Evolutionary conservation across 2,113 vertebrate genomes (phyloP).

Genomic region (Poeciliopsis retropinna): DNA sequence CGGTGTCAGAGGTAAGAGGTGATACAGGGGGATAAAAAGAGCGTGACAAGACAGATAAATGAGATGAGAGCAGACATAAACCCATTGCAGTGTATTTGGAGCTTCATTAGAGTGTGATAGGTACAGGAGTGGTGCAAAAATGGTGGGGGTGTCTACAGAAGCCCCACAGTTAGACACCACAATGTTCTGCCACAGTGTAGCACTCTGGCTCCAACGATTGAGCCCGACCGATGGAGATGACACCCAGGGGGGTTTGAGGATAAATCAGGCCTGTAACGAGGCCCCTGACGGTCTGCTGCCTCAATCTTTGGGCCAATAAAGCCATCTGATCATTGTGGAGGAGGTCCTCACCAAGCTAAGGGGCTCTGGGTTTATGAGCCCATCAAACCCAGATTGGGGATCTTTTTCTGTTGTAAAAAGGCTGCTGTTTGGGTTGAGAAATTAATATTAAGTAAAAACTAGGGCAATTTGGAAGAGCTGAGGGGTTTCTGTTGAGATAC

Average conservation of each 20-base stretch:
- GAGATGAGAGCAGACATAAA: constrained; percentile 27
- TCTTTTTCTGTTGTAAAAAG: constrained; percentile 55
- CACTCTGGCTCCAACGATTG: constrained; percentile 26
- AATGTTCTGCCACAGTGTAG: constrained; percentile 25
- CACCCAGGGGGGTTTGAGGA: constrained; percentile 68
- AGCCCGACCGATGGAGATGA: constrained; percentile 53
- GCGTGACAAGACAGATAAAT: constrained; percentile 37
- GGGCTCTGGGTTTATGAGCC: constrained; percentile 70
- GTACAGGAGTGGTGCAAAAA: constrained; percentile 28
- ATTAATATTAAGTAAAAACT: constrained; percentile 32
- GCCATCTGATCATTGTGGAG: constrained; percentile 68
- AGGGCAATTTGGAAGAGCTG: constrained; percentile 15
- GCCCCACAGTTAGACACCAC: constrained; percentile 7
- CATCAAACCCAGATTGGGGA: constrained; percentile 72
- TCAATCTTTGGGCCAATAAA: constrained; percentile 63
- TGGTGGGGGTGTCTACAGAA: background rate
- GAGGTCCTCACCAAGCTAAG: constrained; percentile 29
- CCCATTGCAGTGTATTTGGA: constrained; percentile 28
- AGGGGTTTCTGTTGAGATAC: background rate
- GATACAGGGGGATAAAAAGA: constrained; percentile 2
- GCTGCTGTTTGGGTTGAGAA: constrained; percentile 36
- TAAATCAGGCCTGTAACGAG: constrained; percentile 77
- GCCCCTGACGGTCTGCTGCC: constrained; percentile 48
- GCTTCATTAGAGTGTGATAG: constrained; percentile 60
- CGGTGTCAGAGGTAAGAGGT: constrained; percentile 16